phyloP scores from a whole-genome alignment of 2,797 vertebrate genomes.

The Myotis vivesi region DNA sequence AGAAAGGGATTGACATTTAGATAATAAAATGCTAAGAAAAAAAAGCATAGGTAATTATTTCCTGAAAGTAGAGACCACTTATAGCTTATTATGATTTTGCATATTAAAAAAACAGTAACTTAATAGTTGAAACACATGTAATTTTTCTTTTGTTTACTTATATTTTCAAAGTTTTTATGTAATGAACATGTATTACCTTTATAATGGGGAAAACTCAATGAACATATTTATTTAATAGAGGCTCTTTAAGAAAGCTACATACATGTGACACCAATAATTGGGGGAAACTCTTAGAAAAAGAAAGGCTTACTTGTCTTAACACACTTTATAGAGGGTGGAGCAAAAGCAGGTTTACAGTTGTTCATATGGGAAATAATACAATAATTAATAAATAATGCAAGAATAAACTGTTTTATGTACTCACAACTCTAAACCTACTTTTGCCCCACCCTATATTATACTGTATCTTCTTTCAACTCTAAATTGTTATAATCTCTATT shows the following conservation, averaged over 20 bases:
- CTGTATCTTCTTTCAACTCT: constrained; percentile 43
- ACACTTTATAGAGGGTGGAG: not conserved
- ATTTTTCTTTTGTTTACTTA: constrained; percentile 41
- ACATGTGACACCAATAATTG: not conserved
- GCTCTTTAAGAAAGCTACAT: not conserved
- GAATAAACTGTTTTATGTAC: not conserved
- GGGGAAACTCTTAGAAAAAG: not conserved
- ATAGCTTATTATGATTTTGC: not conserved
- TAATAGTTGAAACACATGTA: not conserved
- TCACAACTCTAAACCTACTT: not conserved
- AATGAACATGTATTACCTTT: constrained; percentile 14
- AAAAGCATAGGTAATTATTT: constrained; percentile 26
- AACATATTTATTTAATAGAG: constrained; percentile 22
- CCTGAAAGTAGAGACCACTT: constrained; percentile 1
- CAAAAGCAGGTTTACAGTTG: not conserved
- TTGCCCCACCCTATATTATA: not conserved
- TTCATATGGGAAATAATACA: not conserved
- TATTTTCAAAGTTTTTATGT: constrained; percentile 11
- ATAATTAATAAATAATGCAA: not conserved
- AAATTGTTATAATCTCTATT: constrained; percentile 35
- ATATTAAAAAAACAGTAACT: not conserved
- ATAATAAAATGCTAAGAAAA: constrained; percentile 52
- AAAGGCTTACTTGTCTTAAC: not conserved
- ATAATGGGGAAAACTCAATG: not conserved
- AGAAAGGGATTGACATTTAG: constrained; percentile 1